A percentile compares a stretch with the other conserved stretches of the same genome.
Conservation (phyloP, 2,888 invertebrate genomes). For the Caenorhabditis macrosperma region DNA sequence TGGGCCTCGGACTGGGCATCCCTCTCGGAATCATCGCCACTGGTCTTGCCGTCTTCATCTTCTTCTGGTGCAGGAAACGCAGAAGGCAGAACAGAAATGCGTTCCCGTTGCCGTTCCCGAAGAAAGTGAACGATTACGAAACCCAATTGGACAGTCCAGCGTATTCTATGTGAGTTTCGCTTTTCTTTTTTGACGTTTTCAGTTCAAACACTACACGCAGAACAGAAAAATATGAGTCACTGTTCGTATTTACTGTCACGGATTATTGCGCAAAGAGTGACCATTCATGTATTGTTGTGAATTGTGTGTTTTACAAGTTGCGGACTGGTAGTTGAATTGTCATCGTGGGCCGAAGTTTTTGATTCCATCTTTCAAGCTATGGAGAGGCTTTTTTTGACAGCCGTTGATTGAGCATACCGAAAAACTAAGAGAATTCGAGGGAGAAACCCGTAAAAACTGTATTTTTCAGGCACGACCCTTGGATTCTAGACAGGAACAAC, state of each 20-base stretch:
- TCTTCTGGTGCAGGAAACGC: constrained; percentile 52
- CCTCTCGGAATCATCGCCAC: constrained; percentile 55
- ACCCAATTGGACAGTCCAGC: constrained; percentile 60
- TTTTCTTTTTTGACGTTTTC: too few relatives aligned
- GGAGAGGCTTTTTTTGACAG: too few relatives aligned
- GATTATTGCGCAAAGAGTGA: constrained; percentile 8
- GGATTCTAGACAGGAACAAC: constrained; percentile 61
- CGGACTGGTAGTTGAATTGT: too few relatives aligned
- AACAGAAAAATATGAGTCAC: not conserved
- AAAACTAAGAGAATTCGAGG: too few relatives aligned
- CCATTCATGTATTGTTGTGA: constrained; percentile 7
- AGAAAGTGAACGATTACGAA: constrained; percentile 56
- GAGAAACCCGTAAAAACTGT: too few relatives aligned
- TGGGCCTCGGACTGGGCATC: constrained; percentile 64
- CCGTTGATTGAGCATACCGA: too few relatives aligned
- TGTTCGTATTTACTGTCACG: not conserved
- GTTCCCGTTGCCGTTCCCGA: constrained; percentile 59
- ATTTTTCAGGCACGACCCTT: constrained; percentile 62
- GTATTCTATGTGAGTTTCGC: constrained; percentile 54
- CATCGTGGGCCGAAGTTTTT: too few relatives aligned
- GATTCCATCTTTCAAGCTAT: too few relatives aligned
- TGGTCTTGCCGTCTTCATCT: constrained; percentile 42
- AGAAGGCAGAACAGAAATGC: constrained; percentile 30
- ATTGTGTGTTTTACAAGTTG: too few relatives aligned
- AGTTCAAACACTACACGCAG: too few relatives aligned